Evolutionary conservation across 2,888 invertebrate species (phyloP), one percentile per base, ranked within the genome.

Genomic region (Pardosa pseudoannulata): DNA sequence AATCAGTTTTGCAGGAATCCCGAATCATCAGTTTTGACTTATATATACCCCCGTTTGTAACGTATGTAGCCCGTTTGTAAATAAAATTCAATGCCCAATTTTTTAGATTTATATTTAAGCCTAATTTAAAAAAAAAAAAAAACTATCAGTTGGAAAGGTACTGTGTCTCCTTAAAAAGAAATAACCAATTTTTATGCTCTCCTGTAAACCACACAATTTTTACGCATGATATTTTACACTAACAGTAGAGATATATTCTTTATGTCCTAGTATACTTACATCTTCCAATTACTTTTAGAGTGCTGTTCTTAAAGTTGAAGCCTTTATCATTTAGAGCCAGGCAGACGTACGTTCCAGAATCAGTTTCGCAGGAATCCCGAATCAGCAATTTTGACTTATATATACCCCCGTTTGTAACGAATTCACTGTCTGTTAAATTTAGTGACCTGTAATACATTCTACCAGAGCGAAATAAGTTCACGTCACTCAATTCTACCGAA

Each of bases 281-380:
- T 79, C 27, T 64, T 11, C 32, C 31, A n/a, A 74, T 28, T 3
- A 86, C 79, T 31, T 67, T 79, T 28, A 86, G 28, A 50, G 74
- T 70, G 1, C 29, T 39, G 50, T 86, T 86, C 27, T 62, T 86
- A 28, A 74, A 67, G 29, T 28, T 79, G 36, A 68, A 86, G 0
- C 85, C 85, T 64, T 74, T 79, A 41, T 79, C 79, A 41, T 86
- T 86, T 3, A 86, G 62, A 6, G 85, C 85, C 23, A 86, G 64
- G 23, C 85, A 86, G 23, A 86, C 70, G 16, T 86, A 86, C 0
- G 68, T 75, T 16, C 85, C 85, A 11, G 85, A 39, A 29, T 86
- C 85, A 3, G 41, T 19, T 31, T 41, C 32, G 7, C 32, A 13
- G 0, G 79, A 19, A 39, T 86, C 74, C 13, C 68, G 27, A 23